These are phyloP conservation scores for Fragum sueziense DNA, from an alignment of 2,888 invertebrate species.

Conservation along the genomic window DNA sequence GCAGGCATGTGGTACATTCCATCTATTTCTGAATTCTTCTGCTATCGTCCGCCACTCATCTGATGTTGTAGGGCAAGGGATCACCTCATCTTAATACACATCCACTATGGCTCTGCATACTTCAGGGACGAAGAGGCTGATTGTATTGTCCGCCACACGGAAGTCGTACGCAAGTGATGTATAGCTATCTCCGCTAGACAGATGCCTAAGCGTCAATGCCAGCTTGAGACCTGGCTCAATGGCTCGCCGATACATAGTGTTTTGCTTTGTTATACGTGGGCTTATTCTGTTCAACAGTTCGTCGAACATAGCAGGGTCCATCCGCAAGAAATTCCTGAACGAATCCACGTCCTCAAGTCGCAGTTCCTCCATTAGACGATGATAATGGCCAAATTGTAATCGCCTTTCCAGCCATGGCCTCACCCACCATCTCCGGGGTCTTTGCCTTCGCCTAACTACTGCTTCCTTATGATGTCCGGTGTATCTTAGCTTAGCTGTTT, in stretches of 20 bases:
- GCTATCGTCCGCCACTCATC: slow-evolving; percentile 55
- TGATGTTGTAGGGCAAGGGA: slow-evolving; percentile 30
- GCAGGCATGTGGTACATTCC: slow-evolving; percentile 59
- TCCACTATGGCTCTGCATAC: slow-evolving; percentile 22
- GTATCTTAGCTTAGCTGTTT: no score
- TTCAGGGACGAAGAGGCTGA: background rate
- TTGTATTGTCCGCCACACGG: slow-evolving; percentile 9
- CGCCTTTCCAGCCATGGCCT: slow-evolving; percentile 31
- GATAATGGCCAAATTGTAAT: slow-evolving; percentile 19
- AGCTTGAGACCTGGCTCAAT: slow-evolving; percentile 25
- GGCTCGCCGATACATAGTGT: slow-evolving; percentile 10
- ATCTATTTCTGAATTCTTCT: slow-evolving; percentile 39
- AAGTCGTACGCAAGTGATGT: slow-evolving; percentile 8
- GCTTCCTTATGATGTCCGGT: no score
- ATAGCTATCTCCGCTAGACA: slow-evolving; percentile 24
- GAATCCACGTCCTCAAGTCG: slow-evolving; percentile 16
- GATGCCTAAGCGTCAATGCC: slow-evolving; percentile 21
- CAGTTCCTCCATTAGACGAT: slow-evolving; percentile 13
- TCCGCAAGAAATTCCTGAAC: slow-evolving; percentile 39
- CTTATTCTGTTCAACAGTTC: slow-evolving; percentile 31
- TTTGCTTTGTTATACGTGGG: slow-evolving; percentile 27
- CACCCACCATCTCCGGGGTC: slow-evolving; percentile 11
- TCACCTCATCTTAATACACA: slow-evolving; percentile 38
- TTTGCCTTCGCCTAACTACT: slow-evolving; percentile 17
- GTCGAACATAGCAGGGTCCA: slow-evolving; percentile 46